A percentile compares a stretch with the other conserved stretches of the same genome.
These are phyloP conservation scores for Trichopria drosophilae DNA, from an alignment of 2,888 invertebrate species.

Conservation along the genomic window DNA sequence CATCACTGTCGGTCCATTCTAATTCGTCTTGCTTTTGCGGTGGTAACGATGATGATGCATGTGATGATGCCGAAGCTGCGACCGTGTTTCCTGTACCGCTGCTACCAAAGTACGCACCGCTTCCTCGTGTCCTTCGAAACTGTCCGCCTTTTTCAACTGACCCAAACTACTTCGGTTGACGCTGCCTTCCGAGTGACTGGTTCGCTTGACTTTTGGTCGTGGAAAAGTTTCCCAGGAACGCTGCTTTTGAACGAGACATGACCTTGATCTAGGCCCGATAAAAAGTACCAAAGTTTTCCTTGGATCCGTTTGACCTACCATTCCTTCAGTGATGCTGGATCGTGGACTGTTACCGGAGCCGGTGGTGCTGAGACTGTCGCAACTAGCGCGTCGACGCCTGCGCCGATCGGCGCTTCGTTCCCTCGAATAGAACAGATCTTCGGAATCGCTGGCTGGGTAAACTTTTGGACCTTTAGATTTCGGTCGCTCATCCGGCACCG, in stretches of 20 bases:
- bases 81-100: conserved; percentile 68
- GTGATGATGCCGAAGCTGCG: conserved; percentile 58
- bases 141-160: conserved; percentile 66
- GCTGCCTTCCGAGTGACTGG: conserved; percentile 34
- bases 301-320: conserved; percentile 44
- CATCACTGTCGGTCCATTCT: no score
- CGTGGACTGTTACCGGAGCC: conserved; percentile 62
- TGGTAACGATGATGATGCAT: conserved; percentile 50
- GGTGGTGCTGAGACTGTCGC: conserved; percentile 63
- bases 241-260: conserved; percentile 63
- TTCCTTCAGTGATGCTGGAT: conserved; percentile 57
- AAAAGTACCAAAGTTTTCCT: conserved; percentile 63
- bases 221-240: conserved; percentile 69
- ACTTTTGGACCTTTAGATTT: conserved; percentile 55
- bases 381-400: conserved; percentile 59
- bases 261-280: conserved; percentile 52
- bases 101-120: conserved; percentile 69
- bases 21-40: conserved; percentile 56
- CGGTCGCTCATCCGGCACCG: conserved; percentile 49
- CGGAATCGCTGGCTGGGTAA: conserved; percentile 64
- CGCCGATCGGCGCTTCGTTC: no score
- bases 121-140: conserved; percentile 72
- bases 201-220: conserved; percentile 56
- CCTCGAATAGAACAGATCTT: conserved; percentile 61
- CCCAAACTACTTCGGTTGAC: conserved; percentile 43